These are phyloP conservation scores for Dryocosmus kuriphilus DNA, from an alignment of 2,888 invertebrate species.

Conservation along the genomic window DNA sequence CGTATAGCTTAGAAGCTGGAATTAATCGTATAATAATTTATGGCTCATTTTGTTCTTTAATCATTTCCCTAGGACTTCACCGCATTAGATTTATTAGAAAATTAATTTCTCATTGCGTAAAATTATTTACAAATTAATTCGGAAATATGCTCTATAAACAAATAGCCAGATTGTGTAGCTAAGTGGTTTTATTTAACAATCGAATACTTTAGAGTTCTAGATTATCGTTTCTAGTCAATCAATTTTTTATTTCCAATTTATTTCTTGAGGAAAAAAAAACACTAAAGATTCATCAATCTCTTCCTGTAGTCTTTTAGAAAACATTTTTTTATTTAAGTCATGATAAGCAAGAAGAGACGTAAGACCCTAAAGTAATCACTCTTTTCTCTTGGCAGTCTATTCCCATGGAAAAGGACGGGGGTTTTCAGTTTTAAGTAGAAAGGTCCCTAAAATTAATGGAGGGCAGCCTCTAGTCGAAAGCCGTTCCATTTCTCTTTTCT, in stretches of 20 bases:
- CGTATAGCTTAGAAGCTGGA: no score
- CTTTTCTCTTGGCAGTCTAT: conserved; percentile 7
- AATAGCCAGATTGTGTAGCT: no score
- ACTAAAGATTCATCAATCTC: background rate
- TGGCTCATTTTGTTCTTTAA: no score
- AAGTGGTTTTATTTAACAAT: no score
- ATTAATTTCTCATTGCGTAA: no score
- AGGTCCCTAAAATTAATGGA: conserved; percentile 28
- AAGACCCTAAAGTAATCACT: background rate
- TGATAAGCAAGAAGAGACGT: background rate
- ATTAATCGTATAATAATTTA: no score
- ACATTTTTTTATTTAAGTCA: background rate
- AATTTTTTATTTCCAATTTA: background rate
- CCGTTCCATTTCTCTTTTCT: conserved; percentile 26
- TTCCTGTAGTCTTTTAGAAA: background rate
- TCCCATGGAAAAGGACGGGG: background rate
- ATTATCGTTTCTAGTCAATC: no score
- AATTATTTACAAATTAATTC: no score
- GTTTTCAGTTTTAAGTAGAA: background rate
- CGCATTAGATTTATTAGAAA: no score
- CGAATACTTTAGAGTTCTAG: no score
- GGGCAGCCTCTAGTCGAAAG: conserved; percentile 15
- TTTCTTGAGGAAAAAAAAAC: background rate
- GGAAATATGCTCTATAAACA: no score
- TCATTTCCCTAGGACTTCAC: no score